Base-by-base conservation (phyloP, 2,797 vertebrate genomes). In the Pyrocephalus nanus region DNA sequence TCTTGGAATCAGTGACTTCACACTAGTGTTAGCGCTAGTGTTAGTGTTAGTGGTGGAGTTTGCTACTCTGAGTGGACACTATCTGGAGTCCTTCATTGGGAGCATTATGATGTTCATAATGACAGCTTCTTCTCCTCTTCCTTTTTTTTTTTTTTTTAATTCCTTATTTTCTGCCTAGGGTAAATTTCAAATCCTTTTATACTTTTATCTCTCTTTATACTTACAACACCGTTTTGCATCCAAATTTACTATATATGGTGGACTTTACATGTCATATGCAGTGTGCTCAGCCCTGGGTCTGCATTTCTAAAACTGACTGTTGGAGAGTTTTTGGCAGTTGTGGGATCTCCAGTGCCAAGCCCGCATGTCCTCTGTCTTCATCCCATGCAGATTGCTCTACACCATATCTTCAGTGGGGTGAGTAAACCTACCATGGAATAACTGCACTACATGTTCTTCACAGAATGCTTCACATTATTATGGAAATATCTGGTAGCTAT, bases 71-170 rank as follows among this genome's bases (percentile, higher is more conserved):
- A 62, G 29, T 32, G 26, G 13, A 14, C 40, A 78, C 32, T 10
- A 62, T 32, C 30, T 40, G 42, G 23, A 67, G 20, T 53, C 9
- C 12, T 57, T 57, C 0, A 0, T 4, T 58, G 9, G 6, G 15
- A 79, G 2, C 7, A 42, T 45, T 42, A 20, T 45, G 6, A 17
- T 9, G 6, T 51, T 73, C 25, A 53, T 20, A 9, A 55, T 42
- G 47, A 42, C 29, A 27, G 2, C 22, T 61, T 13, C 58, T 29
- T 23, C 7, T n/a, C 9, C 6, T 3, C 50, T 42, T 34, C 27
- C 38, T 40, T 40, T 40, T 40, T 40, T 40, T 40, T 40, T 40
- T 40, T 40, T 40, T 40, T 40, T 14, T 14, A 13, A 40, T 40
- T 40, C 38, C 12, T 40, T 40, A 29, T 69, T 17, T 40, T 71